Evolutionary conservation across 2,888 invertebrate genomes (phyloP).

Genomic region (Pecten maximus): DNA sequence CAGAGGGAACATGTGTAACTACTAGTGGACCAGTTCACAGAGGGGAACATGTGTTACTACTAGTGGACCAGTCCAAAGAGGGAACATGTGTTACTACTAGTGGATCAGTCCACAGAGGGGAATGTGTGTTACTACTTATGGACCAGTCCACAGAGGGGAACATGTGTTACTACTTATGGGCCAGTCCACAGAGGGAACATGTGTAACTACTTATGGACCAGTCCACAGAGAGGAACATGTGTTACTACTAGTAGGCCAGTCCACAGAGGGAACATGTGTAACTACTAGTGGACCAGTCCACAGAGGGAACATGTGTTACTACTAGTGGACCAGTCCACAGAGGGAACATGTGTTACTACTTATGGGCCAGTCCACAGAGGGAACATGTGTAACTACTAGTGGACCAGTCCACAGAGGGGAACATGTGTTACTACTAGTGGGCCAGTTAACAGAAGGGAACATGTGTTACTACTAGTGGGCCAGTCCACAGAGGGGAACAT

Average conservation of each 20-base stretch:
- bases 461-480: not conserved
- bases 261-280: not conserved
- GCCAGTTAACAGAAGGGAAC: not conserved
- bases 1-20: not conserved
- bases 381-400: not conserved
- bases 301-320: not conserved
- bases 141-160: not conserved
- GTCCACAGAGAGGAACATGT: not conserved
- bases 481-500: not conserved
- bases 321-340: not conserved
- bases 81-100: not conserved
- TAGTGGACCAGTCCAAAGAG: not conserved
- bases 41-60: not conserved
- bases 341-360: too few relatives aligned
- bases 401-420: not conserved
- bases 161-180: not conserved
- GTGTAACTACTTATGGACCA: not conserved
- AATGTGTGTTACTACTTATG: not conserved
- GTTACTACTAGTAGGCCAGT: not conserved
- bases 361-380: too few relatives aligned
- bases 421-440: not conserved
- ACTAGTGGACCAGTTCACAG: not conserved
- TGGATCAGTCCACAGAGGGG: not conserved
- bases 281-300: not conserved
- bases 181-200: not conserved